These are phyloP conservation scores for Neocrepidodera transversa DNA, from an alignment of 2,888 invertebrate species.

Conservation along the genomic window DNA sequence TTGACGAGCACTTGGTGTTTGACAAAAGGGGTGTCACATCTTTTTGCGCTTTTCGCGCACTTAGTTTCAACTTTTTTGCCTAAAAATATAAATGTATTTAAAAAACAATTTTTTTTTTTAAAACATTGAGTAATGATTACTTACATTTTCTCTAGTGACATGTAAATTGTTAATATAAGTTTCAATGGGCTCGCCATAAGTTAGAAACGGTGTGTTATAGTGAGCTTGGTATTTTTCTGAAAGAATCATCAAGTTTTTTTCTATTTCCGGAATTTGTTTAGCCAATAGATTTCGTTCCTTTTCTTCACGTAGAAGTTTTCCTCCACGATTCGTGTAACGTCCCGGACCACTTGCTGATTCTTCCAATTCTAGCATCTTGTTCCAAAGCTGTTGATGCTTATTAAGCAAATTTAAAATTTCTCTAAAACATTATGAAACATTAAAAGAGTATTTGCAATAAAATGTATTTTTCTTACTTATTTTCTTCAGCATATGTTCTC, in stretches of 20 bases:
- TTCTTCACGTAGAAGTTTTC: slow-evolving; percentile 84
- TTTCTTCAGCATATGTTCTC: slow-evolving; percentile 68
- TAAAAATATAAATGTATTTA: slow-evolving; percentile 46
- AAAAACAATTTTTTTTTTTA: neutral
- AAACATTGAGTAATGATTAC: slow-evolving; percentile 19
- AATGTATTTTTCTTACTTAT: slow-evolving; percentile 69
- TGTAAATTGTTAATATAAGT: slow-evolving; percentile 69
- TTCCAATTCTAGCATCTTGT: slow-evolving; percentile 78
- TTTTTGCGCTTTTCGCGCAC: slow-evolving; percentile 62
- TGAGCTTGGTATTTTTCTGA: slow-evolving; percentile 65
- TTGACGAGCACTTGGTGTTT: too few relatives aligned
- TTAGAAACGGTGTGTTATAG: slow-evolving; percentile 65
- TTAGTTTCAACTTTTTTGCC: slow-evolving; percentile 63
- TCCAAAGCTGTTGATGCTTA: slow-evolving; percentile 75
- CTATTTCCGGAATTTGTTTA: slow-evolving; percentile 76
- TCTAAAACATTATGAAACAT: slow-evolving; percentile 53
- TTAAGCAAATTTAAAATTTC: slow-evolving; percentile 71
- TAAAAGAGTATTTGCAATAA: too few relatives aligned
- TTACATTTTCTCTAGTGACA: slow-evolving; percentile 66
- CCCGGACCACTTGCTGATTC: slow-evolving; percentile 79
- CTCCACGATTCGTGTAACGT: slow-evolving; percentile 87
- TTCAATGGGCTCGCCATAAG: slow-evolving; percentile 69
- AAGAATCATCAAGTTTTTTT: slow-evolving; percentile 68
- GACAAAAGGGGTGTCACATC: neutral
- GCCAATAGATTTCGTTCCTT: slow-evolving; percentile 81